Conservation (phyloP, 2,113 vertebrate genomes). For the Catharus bicknelli region DNA sequence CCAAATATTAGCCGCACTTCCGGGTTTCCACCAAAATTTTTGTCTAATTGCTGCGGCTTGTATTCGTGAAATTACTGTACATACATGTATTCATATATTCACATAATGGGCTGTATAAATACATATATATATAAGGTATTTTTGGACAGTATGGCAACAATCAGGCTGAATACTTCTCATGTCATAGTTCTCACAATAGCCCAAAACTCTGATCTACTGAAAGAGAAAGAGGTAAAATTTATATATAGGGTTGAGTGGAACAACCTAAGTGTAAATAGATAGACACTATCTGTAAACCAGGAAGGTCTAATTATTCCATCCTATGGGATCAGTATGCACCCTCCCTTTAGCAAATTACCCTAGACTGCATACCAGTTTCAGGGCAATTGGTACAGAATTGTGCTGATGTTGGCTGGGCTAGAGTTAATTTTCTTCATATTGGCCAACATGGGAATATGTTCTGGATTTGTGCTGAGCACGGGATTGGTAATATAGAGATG, state of each 20-base stretch:
- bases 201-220: not conserved
- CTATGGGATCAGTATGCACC: rapidly evolving
- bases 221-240: not conserved
- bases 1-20: too few species aligned
- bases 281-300: not conserved
- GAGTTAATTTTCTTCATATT: not conserved
- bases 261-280: not conserved
- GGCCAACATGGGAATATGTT: not conserved
- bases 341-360: not conserved
- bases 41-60: too few species aligned
- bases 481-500: rapidly evolving
- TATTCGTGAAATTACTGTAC: too few species aligned
- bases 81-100: not conserved
- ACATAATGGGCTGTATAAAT: not conserved
- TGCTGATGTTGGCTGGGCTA: not conserved
- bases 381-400: not conserved
- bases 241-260: not conserved
- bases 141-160: not conserved
- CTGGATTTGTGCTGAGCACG: not conserved
- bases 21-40: too few species aligned
- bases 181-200: not conserved
- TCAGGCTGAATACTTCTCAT: not conserved
- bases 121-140: not conserved
- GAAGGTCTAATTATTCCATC: not conserved
- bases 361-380: not conserved